A percentile compares a stretch with the other conserved stretches of the same genome.
Evolutionary conservation across 2,888 invertebrate genomes (phyloP).

Genomic region (Timandra comae): DNA sequence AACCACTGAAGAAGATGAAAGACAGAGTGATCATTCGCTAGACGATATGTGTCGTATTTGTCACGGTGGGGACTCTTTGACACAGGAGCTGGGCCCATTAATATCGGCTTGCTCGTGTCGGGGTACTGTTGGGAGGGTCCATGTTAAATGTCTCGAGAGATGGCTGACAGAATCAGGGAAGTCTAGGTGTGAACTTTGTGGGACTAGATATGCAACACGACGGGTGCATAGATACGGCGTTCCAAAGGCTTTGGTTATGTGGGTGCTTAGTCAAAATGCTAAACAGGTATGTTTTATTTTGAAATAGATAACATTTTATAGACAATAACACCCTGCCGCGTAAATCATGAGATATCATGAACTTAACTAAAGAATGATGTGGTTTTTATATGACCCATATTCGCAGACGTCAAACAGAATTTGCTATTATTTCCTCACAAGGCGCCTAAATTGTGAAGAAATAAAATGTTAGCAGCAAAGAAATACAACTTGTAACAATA

Average conservation of each 20-base stretch:
- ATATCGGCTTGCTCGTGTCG: slow-evolving; percentile 68
- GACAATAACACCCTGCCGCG: too few species aligned
- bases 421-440: too few species aligned
- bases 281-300: too few species aligned
- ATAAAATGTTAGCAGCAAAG: neutral
- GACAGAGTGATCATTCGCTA: slow-evolving; percentile 44
- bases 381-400: too few species aligned
- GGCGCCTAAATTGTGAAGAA: neutral
- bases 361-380: too few species aligned
- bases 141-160: slow-evolving; percentile 83
- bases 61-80: slow-evolving; percentile 54
- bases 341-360: neutral
- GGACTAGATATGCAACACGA: slow-evolving; percentile 79
- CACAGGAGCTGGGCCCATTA: slow-evolving; percentile 47
- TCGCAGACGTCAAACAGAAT: too few species aligned
- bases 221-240: slow-evolving; percentile 79
- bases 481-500: too few species aligned
- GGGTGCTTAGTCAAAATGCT: slow-evolving; percentile 75
- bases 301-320: too few species aligned
- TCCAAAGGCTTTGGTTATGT: slow-evolving; percentile 74
- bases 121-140: slow-evolving; percentile 84
- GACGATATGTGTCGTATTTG: slow-evolving; percentile 69
- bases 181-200: slow-evolving; percentile 84
- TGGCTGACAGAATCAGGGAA: slow-evolving; percentile 86
- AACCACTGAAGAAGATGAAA: slow-evolving; percentile 29